These are phyloP conservation scores for Chromis chromis DNA, from an alignment of 2,797 vertebrate species.

Conservation along the genomic window DNA sequence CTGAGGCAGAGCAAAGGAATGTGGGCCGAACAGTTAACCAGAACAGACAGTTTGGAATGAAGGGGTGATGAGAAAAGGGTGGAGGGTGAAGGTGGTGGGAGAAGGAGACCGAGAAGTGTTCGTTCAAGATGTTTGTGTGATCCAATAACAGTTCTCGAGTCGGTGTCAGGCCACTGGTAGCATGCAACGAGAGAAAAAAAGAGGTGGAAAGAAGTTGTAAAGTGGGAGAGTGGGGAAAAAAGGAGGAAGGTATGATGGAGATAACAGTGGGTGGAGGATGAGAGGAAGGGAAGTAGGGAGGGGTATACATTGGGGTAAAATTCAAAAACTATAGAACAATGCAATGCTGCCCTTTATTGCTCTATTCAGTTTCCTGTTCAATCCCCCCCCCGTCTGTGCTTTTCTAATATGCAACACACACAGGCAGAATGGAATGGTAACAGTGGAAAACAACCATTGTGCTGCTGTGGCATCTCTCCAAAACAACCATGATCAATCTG, in stretches of 20 bases:
- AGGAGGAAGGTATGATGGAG: neutral
- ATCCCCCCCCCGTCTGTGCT: neutral
- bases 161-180: neutral
- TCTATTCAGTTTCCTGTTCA: neutral
- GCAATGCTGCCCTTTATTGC: neutral
- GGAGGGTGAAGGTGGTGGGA: constrained; percentile 5
- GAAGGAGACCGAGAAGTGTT: constrained; percentile 29
- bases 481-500: constrained; percentile 37
- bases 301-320: neutral
- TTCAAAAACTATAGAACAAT: neutral
- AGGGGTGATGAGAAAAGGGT: constrained; percentile 29
- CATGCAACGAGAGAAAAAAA: neutral
- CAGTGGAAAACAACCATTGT: constrained; percentile 5
- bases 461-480: constrained; percentile 29
- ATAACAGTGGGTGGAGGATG: neutral
- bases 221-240: neutral
- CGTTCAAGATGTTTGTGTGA: neutral
- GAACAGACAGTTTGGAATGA: constrained; percentile 46
- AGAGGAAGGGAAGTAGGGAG: neutral
- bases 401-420: constrained; percentile 8
- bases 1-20: constrained; percentile 70
- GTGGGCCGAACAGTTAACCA: constrained; percentile 67
- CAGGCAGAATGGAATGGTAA: neutral
- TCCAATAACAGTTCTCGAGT: constrained; percentile 13
- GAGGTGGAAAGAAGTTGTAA: neutral